Conservation (phyloP, 23 tunicate genomes). For the Phallusia fumigata region DNA sequence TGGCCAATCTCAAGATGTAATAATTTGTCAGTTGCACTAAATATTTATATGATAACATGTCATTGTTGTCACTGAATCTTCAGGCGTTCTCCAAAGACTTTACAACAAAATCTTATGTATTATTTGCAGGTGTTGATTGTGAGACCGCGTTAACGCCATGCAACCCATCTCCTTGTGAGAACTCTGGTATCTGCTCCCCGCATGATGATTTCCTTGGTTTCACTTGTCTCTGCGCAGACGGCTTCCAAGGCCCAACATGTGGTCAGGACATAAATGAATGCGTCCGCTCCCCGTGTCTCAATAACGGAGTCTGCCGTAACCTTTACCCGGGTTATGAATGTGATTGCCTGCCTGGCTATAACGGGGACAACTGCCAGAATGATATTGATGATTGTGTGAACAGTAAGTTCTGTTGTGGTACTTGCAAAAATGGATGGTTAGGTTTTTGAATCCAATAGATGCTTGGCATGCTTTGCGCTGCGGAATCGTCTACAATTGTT, state of each 20-base stretch:
- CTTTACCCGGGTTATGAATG: conserved; percentile 63
- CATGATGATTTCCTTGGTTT: conserved; percentile 63
- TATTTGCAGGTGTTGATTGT: conserved; percentile 52
- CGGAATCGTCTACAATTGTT: too few relatives aligned
- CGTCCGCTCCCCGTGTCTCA: conserved; percentile 64
- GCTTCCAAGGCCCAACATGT: conserved; percentile 78
- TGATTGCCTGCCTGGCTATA: conserved; percentile 56
- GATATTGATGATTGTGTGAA: conserved; percentile 71
- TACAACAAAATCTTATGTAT: too few relatives aligned
- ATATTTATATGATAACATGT: too few relatives aligned
- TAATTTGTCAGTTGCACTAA: too few relatives aligned
- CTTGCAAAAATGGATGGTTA: too few relatives aligned
- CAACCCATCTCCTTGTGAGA: conserved; percentile 74
- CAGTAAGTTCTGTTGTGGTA: too few relatives aligned
- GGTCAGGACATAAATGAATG: conserved; percentile 84
- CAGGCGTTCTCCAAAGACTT: too few relatives aligned
- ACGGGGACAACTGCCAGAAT: conserved; percentile 53
- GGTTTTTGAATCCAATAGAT: too few relatives aligned
- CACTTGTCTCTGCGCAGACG: conserved; percentile 60
- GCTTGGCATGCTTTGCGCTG: too few relatives aligned
- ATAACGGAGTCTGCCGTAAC: conserved; percentile 69
- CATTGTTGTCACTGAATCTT: too few relatives aligned
- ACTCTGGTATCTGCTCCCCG: conserved; percentile 63
- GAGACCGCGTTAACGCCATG: conserved; percentile 88
- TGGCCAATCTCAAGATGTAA: too few relatives aligned